These are phyloP conservation scores for Mercenaria mercenaria DNA, from an alignment of 1,140 invertebrate species.

Conservation along the genomic window DNA sequence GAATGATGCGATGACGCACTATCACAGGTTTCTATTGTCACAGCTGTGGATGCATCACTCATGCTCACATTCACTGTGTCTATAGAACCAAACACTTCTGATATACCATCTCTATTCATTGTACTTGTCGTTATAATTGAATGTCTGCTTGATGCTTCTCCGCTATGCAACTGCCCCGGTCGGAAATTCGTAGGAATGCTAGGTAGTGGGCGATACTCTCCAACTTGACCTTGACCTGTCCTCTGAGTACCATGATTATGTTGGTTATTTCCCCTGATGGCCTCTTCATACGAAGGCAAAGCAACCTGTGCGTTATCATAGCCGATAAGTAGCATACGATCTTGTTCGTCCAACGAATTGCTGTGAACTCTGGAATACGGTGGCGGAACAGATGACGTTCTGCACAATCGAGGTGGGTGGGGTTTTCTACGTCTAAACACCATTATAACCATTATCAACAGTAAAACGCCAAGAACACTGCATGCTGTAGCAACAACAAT, in stretches of 20 bases:
- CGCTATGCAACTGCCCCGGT: slow-evolving; percentile 35
- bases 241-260: slow-evolving; percentile 16
- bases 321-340: slow-evolving; percentile 83
- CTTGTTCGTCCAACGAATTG: slow-evolving; percentile 81
- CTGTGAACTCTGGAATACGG: slow-evolving; percentile 81
- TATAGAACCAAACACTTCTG: slow-evolving; percentile 82
- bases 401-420: slow-evolving; percentile 66
- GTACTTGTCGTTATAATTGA: slow-evolving; percentile 83
- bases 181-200: slow-evolving; percentile 80
- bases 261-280: slow-evolving; percentile 67
- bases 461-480: slow-evolving; percentile 82
- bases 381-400: slow-evolving; percentile 73
- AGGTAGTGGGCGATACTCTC: slow-evolving; percentile 80
- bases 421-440: slow-evolving; percentile 81
- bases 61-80: slow-evolving; percentile 85
- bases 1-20: slow-evolving; percentile 81
- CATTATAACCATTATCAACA: slow-evolving; percentile 83
- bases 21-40: slow-evolving; percentile 81
- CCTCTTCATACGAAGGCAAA: slow-evolving; percentile 83
- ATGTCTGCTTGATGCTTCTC: slow-evolving; percentile 76
- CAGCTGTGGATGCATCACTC: slow-evolving; percentile 83
- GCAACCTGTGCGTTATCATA: slow-evolving; percentile 80
- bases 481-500: slow-evolving; percentile 84
- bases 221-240: slow-evolving; percentile 32
- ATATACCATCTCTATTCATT: slow-evolving; percentile 82